Evolutionary conservation across 2,113 vertebrate species (phyloP).

Genomic region (Psophia crepitans): DNA sequence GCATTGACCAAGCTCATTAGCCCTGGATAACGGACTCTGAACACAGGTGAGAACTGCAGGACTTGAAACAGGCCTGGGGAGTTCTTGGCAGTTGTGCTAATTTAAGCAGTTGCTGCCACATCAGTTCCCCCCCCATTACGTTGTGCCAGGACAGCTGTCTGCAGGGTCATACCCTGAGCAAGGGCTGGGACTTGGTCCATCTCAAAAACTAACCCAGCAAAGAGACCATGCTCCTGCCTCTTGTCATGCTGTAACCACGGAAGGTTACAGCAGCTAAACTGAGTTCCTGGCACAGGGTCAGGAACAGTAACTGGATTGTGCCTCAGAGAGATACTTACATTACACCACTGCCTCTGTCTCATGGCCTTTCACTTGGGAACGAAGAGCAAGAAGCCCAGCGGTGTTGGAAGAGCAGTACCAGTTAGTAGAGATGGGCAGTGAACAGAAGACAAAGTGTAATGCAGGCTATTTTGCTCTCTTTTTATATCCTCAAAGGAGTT

Average conservation of each 20-base stretch:
- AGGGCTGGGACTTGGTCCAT: background rate
- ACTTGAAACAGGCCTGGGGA: background rate
- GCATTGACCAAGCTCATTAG: background rate
- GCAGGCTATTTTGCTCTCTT: background rate
- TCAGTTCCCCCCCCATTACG: rapidly evolving
- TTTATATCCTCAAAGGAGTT: background rate
- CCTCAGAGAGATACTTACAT: background rate
- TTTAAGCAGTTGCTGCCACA: background rate
- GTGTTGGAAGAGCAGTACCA: background rate
- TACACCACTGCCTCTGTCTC: background rate
- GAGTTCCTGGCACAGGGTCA: background rate
- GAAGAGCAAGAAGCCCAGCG: background rate
- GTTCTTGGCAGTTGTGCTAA: background rate
- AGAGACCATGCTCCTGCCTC: background rate
- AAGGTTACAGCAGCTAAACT: background rate
- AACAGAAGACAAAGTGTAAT: background rate
- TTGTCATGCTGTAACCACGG: background rate
- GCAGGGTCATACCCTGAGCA: background rate
- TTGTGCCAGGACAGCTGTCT: background rate
- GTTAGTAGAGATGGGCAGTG: background rate
- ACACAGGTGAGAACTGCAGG: background rate
- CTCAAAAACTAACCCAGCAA: background rate
- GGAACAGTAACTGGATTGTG: background rate
- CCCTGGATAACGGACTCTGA: background rate
- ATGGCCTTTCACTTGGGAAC: background rate